Conservation (phyloP, 2,888 invertebrate genomes). For the Thereva unica region DNA sequence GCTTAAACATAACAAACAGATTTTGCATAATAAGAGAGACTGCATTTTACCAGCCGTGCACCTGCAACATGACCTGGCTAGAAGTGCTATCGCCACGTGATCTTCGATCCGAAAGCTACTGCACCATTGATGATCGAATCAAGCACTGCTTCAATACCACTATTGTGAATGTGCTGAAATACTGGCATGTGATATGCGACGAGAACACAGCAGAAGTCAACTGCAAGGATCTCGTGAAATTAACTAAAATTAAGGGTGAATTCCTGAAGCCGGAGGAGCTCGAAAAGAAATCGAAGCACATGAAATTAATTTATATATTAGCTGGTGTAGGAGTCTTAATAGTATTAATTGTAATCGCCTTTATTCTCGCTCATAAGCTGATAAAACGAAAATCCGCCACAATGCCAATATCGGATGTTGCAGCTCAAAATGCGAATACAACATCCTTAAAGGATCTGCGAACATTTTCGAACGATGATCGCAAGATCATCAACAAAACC, state of each 20-base stretch:
- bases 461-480: constrained; percentile 48
- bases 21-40: constrained; percentile 51
- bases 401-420: constrained; percentile 19
- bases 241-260: constrained; percentile 48
- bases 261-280: constrained; percentile 51
- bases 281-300: constrained; percentile 40
- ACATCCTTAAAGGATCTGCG: constrained; percentile 29
- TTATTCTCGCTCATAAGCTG: constrained; percentile 42
- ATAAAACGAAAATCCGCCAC: constrained; percentile 21
- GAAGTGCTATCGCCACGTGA: constrained; percentile 50
- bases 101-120: constrained; percentile 53
- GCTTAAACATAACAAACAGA: constrained; percentile 52
- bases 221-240: constrained; percentile 49
- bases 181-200: constrained; percentile 53
- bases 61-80: constrained; percentile 52
- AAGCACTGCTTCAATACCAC: constrained; percentile 52
- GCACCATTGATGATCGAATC: constrained; percentile 48
- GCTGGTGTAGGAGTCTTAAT: constrained; percentile 35
- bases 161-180: constrained; percentile 51
- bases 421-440: constrained; percentile 3
- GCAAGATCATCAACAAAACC: constrained; percentile 48
- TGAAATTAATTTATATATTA: constrained; percentile 35
- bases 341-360: constrained; percentile 40
- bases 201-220: constrained; percentile 47
- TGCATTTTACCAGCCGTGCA: constrained; percentile 50